Evolutionary conservation across 2,888 invertebrate species (phyloP).

Genomic region (Melanargia galathea): DNA sequence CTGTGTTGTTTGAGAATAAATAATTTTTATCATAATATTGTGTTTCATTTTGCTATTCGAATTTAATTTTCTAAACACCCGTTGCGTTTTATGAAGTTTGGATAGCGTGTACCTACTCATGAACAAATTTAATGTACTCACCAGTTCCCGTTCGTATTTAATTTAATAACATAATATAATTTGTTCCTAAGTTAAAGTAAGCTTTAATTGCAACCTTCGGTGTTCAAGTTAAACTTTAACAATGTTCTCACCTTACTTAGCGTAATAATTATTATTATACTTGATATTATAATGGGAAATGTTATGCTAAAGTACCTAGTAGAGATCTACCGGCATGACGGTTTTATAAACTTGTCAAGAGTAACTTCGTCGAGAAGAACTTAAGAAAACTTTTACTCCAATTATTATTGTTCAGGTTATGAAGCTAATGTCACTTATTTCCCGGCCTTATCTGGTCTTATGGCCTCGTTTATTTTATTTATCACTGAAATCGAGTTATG

Average conservation of each 20-base stretch:
- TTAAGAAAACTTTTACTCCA: slow-evolving; percentile 25
- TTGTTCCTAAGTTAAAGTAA: no score
- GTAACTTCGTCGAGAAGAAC: slow-evolving; percentile 20
- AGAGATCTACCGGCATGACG: background rate
- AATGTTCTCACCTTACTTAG: no score
- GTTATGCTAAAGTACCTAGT: background rate
- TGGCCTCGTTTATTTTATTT: slow-evolving; percentile 1
- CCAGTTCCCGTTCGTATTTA: no score
- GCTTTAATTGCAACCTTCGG: no score
- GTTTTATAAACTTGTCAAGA: slow-evolving; percentile 3
- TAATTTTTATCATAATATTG: background rate
- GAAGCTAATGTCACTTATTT: slow-evolving; percentile 26
- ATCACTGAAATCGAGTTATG: background rate
- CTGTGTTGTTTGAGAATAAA: background rate
- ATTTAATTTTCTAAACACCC: no score
- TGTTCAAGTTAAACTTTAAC: no score
- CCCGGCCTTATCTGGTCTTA: background rate
- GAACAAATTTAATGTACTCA: no score
- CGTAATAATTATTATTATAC: no score
- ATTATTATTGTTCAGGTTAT: slow-evolving; percentile 26
- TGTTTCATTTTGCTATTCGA: background rate
- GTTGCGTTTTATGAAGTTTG: no score
- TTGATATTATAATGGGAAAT: background rate
- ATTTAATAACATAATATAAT: no score
- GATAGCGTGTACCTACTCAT: no score